A percentile compares a stretch with the other conserved stretches of the same genome.
Conservation (phyloP, 2,888 invertebrate genomes). For the Morpho achilles region DNA sequence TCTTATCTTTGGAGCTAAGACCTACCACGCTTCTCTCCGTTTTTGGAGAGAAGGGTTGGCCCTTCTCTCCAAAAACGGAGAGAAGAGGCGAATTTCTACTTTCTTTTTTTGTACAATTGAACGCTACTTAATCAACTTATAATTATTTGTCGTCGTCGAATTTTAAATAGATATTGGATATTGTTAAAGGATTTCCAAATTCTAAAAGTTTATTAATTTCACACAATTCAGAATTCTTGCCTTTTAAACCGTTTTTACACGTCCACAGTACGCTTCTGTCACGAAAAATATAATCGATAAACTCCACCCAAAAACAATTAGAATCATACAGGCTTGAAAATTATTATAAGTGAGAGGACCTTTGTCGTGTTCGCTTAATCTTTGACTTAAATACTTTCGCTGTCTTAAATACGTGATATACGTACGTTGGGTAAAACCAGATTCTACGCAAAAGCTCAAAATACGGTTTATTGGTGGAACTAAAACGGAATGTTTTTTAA, state of each 20-base stretch:
- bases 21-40: no score
- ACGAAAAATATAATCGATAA: constrained; percentile 42
- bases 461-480: constrained; percentile 35
- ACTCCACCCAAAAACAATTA: constrained; percentile 42
- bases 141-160: no score
- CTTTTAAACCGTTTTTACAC: constrained; percentile 12
- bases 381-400: constrained; percentile 30
- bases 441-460: constrained; percentile 41
- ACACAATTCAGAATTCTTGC: not conserved
- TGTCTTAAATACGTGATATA: constrained; percentile 34
- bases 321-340: constrained; percentile 38
- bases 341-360: constrained; percentile 37
- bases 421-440: constrained; percentile 40
- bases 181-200: no score
- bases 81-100: no score
- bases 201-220: no score
- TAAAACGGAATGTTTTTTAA: constrained; percentile 44
- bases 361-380: constrained; percentile 8
- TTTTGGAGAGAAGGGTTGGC: no score
- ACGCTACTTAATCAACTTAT: no score
- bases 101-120: no score
- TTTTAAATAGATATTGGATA: no score
- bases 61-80: no score
- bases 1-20: no score
- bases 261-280: constrained; percentile 41